Evolutionary conservation across 2,888 invertebrate genomes (phyloP), one percentile per base, ranked within the genome.

Genomic region (Hartigia nigra): DNA sequence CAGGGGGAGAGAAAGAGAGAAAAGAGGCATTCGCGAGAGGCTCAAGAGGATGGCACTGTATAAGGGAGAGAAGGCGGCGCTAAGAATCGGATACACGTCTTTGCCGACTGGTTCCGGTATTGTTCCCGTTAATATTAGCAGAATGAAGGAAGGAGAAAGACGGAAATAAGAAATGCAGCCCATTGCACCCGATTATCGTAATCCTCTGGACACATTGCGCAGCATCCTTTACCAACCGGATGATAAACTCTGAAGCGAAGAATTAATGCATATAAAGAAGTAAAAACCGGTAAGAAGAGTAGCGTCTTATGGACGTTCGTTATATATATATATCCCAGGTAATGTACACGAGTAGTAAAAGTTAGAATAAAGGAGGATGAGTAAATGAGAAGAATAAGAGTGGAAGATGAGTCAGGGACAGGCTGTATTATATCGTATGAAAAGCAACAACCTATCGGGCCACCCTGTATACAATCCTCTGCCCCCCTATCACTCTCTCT

Each of bases 111-210:
- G 88, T 90, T 90, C 91, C 91, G 91, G 90, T 89, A 91, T 91
- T 88, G 90, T 89, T 88, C 86, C 87, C 88, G 87, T 88, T 91
- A 91, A 91, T 91, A 91, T 90, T 88, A 86, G 84, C 85, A 82
- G 90, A 90, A 91, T 88, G 91, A 87, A 88, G 86, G 83, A n/a
- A 69, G 82, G 82, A 83, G 9, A 9, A 34, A 82, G 82, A 83
- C 82, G 85, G 86, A 86, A 84, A 84, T 83, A 83, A 82, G 55
- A 55, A 55, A 70, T 39, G 70, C 76, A 70, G 69, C 12, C 32
- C 36, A 31, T 55, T 55, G 23, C 23, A 55, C 55, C 55, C 55
- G 55, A 55, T 55, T 23, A 55, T 55, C 55, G 55, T 55, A 55
- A 55, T 55, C 55, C 55, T 55, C 9, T 23, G 14, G 55, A 55